A percentile compares a stretch with the other conserved stretches of the same genome.
Evolutionary conservation across 2,888 invertebrate species (phyloP).

Genomic region (Autographa pulchrina): DNA sequence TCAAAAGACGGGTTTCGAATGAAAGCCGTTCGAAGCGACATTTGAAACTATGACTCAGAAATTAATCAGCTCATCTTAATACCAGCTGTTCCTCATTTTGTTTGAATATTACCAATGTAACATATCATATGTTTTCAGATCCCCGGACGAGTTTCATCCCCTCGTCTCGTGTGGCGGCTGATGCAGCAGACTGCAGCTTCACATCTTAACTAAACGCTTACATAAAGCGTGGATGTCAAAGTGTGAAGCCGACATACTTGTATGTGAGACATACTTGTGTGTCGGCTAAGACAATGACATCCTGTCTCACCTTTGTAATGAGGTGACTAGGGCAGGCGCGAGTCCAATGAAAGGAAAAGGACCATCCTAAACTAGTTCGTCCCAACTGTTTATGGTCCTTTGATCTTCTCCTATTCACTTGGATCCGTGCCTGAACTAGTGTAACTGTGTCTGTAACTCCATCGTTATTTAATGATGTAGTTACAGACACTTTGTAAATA

Average conservation of each 20-base stretch:
- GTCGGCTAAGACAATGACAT: neutral
- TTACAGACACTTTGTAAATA: no score
- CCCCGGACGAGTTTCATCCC: neutral
- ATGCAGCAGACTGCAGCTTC: neutral
- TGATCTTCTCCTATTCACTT: neutral
- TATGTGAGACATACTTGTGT: neutral
- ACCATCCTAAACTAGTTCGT: neutral
- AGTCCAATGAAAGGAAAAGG: slow-evolving; percentile 4
- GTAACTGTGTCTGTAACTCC: no score
- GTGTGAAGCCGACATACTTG: neutral
- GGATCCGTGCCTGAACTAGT: neutral
- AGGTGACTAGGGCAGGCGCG: neutral
- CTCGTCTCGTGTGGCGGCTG: neutral
- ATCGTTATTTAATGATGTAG: no score
- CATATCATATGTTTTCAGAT: neutral
- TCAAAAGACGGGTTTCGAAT: no score
- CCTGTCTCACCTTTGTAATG: neutral
- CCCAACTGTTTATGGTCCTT: no score
- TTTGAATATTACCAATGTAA: neutral
- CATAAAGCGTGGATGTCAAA: no score
- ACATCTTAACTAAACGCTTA: no score
- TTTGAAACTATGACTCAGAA: neutral
- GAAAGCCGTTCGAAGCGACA: no score
- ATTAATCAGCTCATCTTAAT: neutral
- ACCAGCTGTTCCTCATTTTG: neutral